These are phyloP conservation scores for Platynereis dumerilii DNA, from an alignment of 2,888 invertebrate genomes.

Conservation along the genomic window DNA sequence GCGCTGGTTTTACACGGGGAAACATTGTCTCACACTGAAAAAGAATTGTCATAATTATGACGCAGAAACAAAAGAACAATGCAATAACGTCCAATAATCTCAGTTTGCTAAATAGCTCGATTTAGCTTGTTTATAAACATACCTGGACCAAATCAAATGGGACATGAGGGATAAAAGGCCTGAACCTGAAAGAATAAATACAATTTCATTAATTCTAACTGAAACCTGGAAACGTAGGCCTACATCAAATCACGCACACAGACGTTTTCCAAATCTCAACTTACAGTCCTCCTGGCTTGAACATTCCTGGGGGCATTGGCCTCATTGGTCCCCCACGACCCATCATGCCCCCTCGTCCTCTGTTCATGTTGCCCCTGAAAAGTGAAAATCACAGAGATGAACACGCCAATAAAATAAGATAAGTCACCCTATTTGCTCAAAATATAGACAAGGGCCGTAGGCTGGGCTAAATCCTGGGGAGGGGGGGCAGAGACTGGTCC, in stretches of 20 bases:
- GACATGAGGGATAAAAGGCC: constrained; percentile 61
- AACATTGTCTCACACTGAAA: constrained; percentile 82
- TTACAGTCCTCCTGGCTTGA: constrained; percentile 22
- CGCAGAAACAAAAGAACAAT: background rate
- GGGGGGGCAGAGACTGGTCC: too few relatives aligned
- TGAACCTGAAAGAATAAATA: constrained; percentile 46
- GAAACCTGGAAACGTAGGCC: too few relatives aligned
- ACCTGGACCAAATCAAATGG: constrained; percentile 58
- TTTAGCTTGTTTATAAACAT: too few relatives aligned
- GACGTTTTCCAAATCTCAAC: background rate
- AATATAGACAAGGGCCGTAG: too few relatives aligned
- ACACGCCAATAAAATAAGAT: too few relatives aligned
- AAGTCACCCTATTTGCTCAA: too few relatives aligned
- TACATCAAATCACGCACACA: too few relatives aligned
- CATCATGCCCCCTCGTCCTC: constrained; percentile 28
- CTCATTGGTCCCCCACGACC: constrained; percentile 27
- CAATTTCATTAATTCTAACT: too few relatives aligned
- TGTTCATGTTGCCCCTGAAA: constrained; percentile 30
- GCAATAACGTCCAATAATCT: background rate
- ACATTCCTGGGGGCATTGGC: constrained; percentile 23
- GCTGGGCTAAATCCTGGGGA: too few relatives aligned
- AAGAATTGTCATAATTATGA: constrained; percentile 9
- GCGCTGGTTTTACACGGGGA: constrained; percentile 80
- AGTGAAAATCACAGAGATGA: constrained; percentile 1
- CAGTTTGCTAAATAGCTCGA: too few relatives aligned